Evolutionary conservation across 1,140 invertebrate species (phyloP), one percentile per base, ranked within the genome.

Genomic region (Papilio glaucus): DNA sequence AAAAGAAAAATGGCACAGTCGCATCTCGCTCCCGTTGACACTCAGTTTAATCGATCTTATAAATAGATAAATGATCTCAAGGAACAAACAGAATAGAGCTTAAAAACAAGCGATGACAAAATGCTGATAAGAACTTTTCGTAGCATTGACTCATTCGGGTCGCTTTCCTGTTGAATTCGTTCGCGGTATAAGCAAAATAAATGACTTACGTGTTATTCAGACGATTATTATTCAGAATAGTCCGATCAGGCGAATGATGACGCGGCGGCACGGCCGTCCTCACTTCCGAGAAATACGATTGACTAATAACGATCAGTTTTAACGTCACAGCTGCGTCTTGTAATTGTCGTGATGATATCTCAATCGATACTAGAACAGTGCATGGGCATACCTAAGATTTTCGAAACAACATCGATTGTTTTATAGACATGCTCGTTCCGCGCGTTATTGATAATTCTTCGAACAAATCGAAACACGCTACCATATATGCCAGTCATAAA

Each of bases 241-340:
- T 45, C 57, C 18, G 26, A 75, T 75, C 74, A 75, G 61, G 38
- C 73, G 73, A 63, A 53, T 79, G 77, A 81, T 77, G 77, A 78
- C 74, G 75, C 76, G 29, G 24, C 70, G 49, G 21, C 18, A 21
- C 49, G 60, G 57, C 42, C 74, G 75, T 74, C 75, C 74, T 76
- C 70, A 15, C 71, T 80, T 78, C 76, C 75, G 38, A 72, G 78
- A 74, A 77, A 67, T 69, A 60, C 45, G 71, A 78, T 76, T 78
- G 78, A 80, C 76, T 80, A 80, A 80, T 45, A n/a, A 33, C 42
- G 26, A 33, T 49, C 24, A 69, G n/a, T 53, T 69, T 53, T 49
- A 33, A 53, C 67, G 65, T 68, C 65, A 68, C 41, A 68, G 24
- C 41, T 24, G 62, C 39, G 33, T 65, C 21, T 65, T 65, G 15